Evolutionary conservation across 2,113 vertebrate genomes (phyloP).

Genomic region (Ploceus nigricollis): DNA sequence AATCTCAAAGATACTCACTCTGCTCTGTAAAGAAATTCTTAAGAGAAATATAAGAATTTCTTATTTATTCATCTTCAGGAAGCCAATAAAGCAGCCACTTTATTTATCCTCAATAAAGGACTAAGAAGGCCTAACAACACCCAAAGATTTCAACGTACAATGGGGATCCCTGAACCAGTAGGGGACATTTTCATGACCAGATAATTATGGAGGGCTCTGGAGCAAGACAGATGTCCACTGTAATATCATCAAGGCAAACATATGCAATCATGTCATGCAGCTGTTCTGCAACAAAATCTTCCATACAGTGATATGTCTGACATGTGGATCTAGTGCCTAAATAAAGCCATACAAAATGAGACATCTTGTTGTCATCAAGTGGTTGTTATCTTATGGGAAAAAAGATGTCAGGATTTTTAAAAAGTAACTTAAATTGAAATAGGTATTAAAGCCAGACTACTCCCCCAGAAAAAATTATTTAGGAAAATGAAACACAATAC

Average conservation of each 20-base stretch:
- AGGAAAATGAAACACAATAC: neutral
- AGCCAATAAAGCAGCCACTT: neutral
- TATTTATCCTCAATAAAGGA: neutral
- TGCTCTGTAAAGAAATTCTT: neutral
- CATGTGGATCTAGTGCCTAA: neutral
- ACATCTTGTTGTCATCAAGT: neutral
- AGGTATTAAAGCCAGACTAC: neutral
- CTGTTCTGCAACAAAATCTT: neutral
- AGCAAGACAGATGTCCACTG: neutral
- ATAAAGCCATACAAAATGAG: neutral
- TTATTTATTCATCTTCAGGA: neutral
- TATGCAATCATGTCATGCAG: neutral
- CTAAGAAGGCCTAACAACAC: neutral
- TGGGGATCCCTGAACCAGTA: neutral
- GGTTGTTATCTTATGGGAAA: neutral
- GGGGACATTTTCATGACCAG: neutral
- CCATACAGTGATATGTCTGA: neutral
- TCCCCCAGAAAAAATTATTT: neutral
- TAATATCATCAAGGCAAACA: neutral
- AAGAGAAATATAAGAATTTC: neutral
- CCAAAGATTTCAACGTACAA: neutral
- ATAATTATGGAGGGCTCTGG: neutral
- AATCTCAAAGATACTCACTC: neutral
- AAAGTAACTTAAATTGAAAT: neutral
- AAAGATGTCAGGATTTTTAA: neutral